Base-by-base conservation (phyloP, 2,888 invertebrate genomes). In the Chorisops tibialis region DNA sequence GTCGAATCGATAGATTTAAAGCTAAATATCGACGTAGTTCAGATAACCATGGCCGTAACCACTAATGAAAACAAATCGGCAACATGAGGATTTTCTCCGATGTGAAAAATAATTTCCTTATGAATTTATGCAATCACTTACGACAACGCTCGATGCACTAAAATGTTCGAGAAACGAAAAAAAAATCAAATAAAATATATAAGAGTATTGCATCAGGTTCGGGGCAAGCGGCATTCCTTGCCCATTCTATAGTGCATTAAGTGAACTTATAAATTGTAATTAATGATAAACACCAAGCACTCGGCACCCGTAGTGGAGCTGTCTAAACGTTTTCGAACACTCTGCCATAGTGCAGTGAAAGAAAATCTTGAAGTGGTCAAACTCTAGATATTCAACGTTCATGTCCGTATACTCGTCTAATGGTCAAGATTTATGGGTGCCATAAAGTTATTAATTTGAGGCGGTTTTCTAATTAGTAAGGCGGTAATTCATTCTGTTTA, bases 361-460 rank as follows among this genome's bases (percentile, higher is more conserved):
- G 41, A 12, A 41, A 41, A 41, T 41, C 41, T n/a, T 16, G 41
- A 41, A 41, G 16, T 9, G 30, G n/a, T 54, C 39, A 56, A n/a
- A 14, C 14, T 58, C 35, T 16, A 39, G 19, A 49, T 49, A 21
- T 12, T 9, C 30, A 9, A 30, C 30, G 9, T 30, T 30, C 9
- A 30, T 30, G 9, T 30, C 7, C 30, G 30, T 5, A 30, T 30
- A 30, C 7, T 30, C 21, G 48, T 38, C 49, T 59, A 59, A 59
- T 59, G 59, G 49, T 22, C 39, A 59, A 41, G 59, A 59, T 59
- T 59, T 59, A 59, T 59, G 37, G 41, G 39, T 41, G 41, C 49
- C 59, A 59, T 59, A 59, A 59, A 59, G 49, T 59, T 59, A 59
- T 59, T 59, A 59, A 59, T 59, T 49, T 59, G 59, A 59, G 59